A percentile compares a stretch with the other conserved stretches of the same genome.
Conservation (phyloP, 2,888 invertebrate species). For the Stenodera caucasica region DNA sequence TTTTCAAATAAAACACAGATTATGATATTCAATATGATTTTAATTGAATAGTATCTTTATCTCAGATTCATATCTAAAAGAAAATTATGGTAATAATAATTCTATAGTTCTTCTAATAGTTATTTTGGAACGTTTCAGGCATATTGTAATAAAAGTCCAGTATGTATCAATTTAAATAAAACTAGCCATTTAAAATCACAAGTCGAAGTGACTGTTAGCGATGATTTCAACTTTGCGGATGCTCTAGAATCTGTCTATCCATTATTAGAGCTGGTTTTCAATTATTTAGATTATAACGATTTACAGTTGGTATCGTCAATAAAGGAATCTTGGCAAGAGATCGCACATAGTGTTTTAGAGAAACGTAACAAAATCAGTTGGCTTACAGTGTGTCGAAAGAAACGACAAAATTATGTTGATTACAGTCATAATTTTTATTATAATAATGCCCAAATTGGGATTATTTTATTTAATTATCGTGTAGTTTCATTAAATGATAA, state of each 20-base stretch:
- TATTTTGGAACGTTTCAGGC: conserved; percentile 4
- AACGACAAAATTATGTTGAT: conserved; percentile 16
- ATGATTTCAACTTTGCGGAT: conserved; percentile 42
- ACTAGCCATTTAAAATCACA: conserved; percentile 21
- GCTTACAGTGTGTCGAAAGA: conserved; percentile 34
- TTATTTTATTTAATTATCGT: conserved; percentile 43
- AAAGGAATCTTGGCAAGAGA: conserved; percentile 41
- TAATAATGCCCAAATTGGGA: conserved; percentile 39
- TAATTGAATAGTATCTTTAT: background rate
- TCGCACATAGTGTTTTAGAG: conserved; percentile 35
- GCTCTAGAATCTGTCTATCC: conserved; percentile 45
- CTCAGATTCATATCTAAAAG: no score
- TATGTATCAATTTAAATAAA: conserved; percentile 19
- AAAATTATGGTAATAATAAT: background rate
- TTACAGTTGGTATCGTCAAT: conserved; percentile 40
- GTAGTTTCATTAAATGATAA: conserved; percentile 39
- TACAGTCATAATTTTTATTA: conserved; percentile 39
- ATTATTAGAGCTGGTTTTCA: conserved; percentile 43
- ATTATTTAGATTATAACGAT: conserved; percentile 41
- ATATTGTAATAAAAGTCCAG: conserved; percentile 13
- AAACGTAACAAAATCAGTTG: conserved; percentile 42
- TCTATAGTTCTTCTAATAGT: background rate
- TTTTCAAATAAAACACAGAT: background rate
- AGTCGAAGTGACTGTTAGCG: conserved; percentile 27
- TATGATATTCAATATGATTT: background rate